Evolutionary conservation across 2,888 invertebrate species (phyloP).

Genomic region (Saturnia pavonia): DNA sequence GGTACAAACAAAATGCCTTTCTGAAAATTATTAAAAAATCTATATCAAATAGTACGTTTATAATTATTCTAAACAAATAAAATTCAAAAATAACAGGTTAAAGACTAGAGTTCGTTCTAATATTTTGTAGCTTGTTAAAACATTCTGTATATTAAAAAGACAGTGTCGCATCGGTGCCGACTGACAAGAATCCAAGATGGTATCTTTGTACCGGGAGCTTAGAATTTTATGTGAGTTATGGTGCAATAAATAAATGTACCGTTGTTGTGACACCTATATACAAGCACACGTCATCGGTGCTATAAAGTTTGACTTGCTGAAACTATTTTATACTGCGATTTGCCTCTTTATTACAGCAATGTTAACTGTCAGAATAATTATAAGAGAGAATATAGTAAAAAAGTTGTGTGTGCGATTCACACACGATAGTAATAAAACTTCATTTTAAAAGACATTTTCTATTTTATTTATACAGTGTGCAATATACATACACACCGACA

Average conservation of each 20-base stretch:
- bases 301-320: slow-evolving; percentile 48
- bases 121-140: slow-evolving; percentile 8
- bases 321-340: slow-evolving; percentile 16
- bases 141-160: slow-evolving; percentile 14
- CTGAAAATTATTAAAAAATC: background rate
- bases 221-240: slow-evolving; percentile 76
- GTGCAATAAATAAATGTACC: slow-evolving; percentile 75
- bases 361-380: background rate
- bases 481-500: too few relatives aligned
- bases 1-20: background rate
- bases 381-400: too few relatives aligned
- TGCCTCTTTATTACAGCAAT: background rate
- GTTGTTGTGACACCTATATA: slow-evolving; percentile 72
- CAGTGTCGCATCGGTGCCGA: slow-evolving; percentile 30
- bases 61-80: background rate
- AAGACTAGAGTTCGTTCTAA: background rate
- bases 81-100: background rate
- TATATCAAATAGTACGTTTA: background rate
- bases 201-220: slow-evolving; percentile 71
- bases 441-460: too few relatives aligned
- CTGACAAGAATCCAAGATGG: slow-evolving; percentile 71
- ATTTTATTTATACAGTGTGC: too few relatives aligned
- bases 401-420: too few relatives aligned
- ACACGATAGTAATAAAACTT: too few relatives aligned
- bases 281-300: slow-evolving; percentile 51